A percentile compares a stretch with the other conserved stretches of the same genome.
Conservation (phyloP, 2,113 vertebrate genomes). For the Mungos mungo region DNA sequence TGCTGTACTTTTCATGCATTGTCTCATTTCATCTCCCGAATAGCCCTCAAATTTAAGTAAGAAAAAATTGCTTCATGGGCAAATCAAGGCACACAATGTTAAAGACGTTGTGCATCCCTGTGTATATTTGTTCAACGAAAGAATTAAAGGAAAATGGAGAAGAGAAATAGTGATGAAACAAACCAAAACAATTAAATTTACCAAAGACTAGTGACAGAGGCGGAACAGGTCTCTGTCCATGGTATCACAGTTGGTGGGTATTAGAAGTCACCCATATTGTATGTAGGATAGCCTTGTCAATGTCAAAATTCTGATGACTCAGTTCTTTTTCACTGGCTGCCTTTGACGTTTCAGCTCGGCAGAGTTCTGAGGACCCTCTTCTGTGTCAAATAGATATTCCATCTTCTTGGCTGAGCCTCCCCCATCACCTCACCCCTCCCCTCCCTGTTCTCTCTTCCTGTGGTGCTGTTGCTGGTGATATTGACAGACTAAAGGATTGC, state of each 20-base stretch:
- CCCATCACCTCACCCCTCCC: not conserved
- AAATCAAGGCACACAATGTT: not conserved
- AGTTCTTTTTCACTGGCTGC: constrained; percentile 44
- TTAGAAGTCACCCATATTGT: constrained; percentile 12
- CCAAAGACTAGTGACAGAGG: constrained; percentile 13
- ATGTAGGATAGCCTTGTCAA: constrained; percentile 25
- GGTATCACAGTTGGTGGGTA: not conserved
- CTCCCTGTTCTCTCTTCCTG: constrained; percentile 63
- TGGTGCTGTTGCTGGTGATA: constrained; percentile 67
- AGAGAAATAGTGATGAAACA: not conserved
- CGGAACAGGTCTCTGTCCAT: not conserved
- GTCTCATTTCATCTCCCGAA: not conserved
- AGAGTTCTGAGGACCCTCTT: constrained; percentile 16
- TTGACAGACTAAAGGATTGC: constrained; percentile 86
- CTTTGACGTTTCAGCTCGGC: constrained; percentile 34
- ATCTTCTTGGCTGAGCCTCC: constrained; percentile 13
- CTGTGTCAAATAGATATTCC: constrained; percentile 67
- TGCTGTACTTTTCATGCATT: not conserved
- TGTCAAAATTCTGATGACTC: constrained; percentile 46
- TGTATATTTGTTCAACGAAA: not conserved
- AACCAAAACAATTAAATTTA: constrained; percentile 4
- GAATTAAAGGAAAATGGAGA: not conserved
- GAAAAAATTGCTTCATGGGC: not conserved
- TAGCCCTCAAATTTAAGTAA: not conserved
- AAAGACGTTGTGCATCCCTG: not conserved